Percentiles rank a stretch among this genome's conserved stretches.
phyloP scores from a whole-genome alignment of 2,113 vertebrate species.

The Hypocryptadius cinnamomeus region DNA sequence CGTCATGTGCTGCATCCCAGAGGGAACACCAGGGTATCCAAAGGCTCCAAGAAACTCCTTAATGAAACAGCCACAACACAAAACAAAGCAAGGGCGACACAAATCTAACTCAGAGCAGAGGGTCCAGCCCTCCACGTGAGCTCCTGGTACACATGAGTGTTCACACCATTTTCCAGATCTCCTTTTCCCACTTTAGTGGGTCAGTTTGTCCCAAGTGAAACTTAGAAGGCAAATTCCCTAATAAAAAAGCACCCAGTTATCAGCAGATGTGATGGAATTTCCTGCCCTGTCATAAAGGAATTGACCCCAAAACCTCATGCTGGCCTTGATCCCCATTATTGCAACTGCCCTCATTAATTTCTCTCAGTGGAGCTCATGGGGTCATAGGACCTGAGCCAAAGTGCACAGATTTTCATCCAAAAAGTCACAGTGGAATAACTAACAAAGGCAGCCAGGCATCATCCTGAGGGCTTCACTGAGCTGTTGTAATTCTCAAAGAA shows the following conservation, averaged over 20 bases:
- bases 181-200: neutral
- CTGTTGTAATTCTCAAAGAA: neutral
- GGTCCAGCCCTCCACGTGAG: accelerated
- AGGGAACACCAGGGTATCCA: neutral
- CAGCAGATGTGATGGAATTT: neutral
- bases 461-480: neutral
- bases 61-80: neutral
- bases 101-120: neutral
- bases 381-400: neutral
- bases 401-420: neutral
- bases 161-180: neutral
- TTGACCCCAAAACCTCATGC: neutral
- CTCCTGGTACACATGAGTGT: accelerated
- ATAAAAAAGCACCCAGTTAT: neutral
- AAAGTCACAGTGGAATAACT: neutral
- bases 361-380: neutral
- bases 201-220: neutral
- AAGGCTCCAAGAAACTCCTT: neutral
- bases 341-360: neutral
- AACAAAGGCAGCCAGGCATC: neutral
- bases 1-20: accelerated
- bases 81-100: neutral
- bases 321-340: neutral
- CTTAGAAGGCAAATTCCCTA: neutral
- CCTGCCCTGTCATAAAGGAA: neutral